Conservation (phyloP, 2,888 invertebrate genomes). For the Leptura quadrifasciata region DNA sequence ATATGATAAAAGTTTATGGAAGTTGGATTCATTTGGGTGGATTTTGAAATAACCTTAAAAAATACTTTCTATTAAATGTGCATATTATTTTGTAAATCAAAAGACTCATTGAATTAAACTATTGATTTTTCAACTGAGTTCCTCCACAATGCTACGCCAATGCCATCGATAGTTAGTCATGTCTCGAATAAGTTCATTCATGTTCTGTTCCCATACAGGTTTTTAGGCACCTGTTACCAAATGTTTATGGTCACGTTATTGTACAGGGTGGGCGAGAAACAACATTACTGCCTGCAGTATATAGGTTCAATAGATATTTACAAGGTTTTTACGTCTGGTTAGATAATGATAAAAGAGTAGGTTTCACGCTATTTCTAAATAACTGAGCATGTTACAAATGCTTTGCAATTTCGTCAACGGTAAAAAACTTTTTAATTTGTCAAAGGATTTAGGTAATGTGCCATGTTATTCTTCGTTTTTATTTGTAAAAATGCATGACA, state of each 20-base stretch:
- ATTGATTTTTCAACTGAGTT: no score
- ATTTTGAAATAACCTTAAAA: no score
- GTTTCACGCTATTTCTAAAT: slow-evolving; percentile 14
- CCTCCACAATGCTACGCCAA: neutral
- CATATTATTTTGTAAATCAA: no score
- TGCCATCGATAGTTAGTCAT: neutral
- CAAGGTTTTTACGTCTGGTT: neutral
- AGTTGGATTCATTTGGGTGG: no score
- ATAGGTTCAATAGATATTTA: neutral
- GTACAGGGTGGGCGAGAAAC: slow-evolving; percentile 28
- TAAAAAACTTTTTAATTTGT: neutral
- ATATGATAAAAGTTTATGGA: no score
- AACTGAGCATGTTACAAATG: neutral
- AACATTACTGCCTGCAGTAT: neutral
- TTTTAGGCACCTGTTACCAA: slow-evolving; percentile 37
- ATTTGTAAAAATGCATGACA: neutral
- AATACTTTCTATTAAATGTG: no score
- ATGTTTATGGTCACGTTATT: slow-evolving; percentile 20
- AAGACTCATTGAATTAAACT: no score
- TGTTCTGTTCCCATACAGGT: slow-evolving; percentile 15
- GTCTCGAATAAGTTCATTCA: slow-evolving; percentile 22
- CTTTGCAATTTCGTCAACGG: neutral
- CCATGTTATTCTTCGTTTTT: neutral
- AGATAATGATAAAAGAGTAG: neutral
- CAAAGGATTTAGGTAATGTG: neutral